Conservation (phyloP, 2,888 invertebrate genomes). For the Acanthoscelides obtectus region DNA sequence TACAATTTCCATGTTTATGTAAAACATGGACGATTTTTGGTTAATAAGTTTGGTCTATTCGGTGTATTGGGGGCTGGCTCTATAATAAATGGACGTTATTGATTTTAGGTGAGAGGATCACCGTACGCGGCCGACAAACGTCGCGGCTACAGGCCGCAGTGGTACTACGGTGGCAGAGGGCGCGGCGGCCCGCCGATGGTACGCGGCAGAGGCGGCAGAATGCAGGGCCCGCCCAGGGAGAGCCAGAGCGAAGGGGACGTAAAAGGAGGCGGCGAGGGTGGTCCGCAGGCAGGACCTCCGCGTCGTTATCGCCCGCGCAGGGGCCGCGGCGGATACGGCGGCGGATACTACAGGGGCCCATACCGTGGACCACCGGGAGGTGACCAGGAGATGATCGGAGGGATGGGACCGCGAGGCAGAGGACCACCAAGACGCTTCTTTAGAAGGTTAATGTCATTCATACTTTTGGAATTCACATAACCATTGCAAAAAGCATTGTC, state of each 20-base stretch:
- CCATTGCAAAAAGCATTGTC: too few species aligned
- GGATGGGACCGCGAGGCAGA: constrained; percentile 49
- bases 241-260: constrained; percentile 35
- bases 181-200: constrained; percentile 33
- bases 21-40: too few species aligned
- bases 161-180: constrained; percentile 54
- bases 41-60: too few species aligned
- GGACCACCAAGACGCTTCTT: constrained; percentile 61
- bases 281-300: constrained; percentile 42
- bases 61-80: too few species aligned
- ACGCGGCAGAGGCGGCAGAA: constrained; percentile 49
- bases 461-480: too few species aligned
- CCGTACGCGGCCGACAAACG: constrained; percentile 94
- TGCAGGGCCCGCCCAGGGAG: constrained; percentile 30
- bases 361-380: constrained; percentile 38
- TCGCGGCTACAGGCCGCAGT: constrained; percentile 66
- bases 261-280: constrained; percentile 42
- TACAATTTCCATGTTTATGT: too few species aligned
- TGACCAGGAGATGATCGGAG: constrained; percentile 42
- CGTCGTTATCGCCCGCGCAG: constrained; percentile 51
- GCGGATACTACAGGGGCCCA: constrained; percentile 47
- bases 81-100: too few species aligned
- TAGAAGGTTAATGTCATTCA: constrained; percentile 45
- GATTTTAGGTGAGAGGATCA: constrained; percentile 82
- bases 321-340: constrained; percentile 38